These are phyloP conservation scores for Lophius americanus DNA, from an alignment of 2,797 vertebrate species.

Conservation along the genomic window DNA sequence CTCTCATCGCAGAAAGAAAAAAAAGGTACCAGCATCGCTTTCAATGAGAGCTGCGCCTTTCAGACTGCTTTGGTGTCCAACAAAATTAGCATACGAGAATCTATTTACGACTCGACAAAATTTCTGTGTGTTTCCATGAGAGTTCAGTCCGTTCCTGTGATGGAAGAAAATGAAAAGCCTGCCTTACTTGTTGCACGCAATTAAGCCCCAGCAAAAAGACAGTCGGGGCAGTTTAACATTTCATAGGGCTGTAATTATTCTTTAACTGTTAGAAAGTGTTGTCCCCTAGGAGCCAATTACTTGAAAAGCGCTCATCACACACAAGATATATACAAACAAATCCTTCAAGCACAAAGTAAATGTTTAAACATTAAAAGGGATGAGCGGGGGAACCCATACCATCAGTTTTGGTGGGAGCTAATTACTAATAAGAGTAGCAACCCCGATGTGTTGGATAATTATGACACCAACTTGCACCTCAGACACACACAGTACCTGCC, in stretches of 20 bases:
- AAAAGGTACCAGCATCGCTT: constrained; percentile 68
- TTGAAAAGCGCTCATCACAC: constrained; percentile 96
- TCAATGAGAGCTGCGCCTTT: constrained; percentile 80
- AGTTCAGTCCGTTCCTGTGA: constrained; percentile 90
- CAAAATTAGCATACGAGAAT: constrained; percentile 91
- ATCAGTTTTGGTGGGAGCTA: constrained; percentile 92
- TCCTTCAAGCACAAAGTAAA: constrained; percentile 99
- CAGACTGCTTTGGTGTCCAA: constrained; percentile 86
- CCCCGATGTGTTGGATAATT: constrained; percentile 94
- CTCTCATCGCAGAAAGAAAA: constrained; percentile 35
- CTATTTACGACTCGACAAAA: constrained; percentile 91
- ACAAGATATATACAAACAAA: constrained; percentile 99
- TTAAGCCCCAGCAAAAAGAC: constrained; percentile 91
- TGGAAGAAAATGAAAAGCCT: constrained; percentile 90
- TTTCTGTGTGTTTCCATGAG: constrained; percentile 88
- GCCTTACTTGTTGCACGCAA: constrained; percentile 97
- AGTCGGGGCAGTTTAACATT: constrained; percentile 94
- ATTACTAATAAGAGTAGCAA: constrained; percentile 97
- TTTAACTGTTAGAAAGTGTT: constrained; percentile 95
- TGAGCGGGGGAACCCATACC: constrained; percentile 91
- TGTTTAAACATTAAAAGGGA: constrained; percentile 98
- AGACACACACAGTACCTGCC: constrained; percentile 77
- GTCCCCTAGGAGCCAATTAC: constrained; percentile 99
- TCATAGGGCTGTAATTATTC: constrained; percentile 98
- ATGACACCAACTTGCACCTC: constrained; percentile 87